These are phyloP conservation scores for Lepidotrigona ventralis DNA, from an alignment of 1,140 invertebrate species.

Conservation along the genomic window DNA sequence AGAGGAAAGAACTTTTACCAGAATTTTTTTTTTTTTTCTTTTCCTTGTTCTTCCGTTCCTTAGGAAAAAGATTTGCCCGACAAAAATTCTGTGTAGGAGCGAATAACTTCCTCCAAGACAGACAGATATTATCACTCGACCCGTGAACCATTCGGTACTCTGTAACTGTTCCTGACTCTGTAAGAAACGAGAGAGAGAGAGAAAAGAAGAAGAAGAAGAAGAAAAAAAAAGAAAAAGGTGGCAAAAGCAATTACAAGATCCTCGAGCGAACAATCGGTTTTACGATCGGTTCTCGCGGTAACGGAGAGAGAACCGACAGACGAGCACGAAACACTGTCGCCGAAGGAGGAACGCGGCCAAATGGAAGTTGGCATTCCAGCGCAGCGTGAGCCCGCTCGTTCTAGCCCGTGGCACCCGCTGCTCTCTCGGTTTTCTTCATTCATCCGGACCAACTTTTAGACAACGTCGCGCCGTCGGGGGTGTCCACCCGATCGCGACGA, in stretches of 20 bases:
- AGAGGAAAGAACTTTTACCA: too few relatives aligned
- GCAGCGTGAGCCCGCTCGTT: conserved; percentile 55
- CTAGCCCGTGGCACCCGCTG: conserved; percentile 45
- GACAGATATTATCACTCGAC: neutral
- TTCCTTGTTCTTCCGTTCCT: too few relatives aligned
- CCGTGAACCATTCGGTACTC: neutral
- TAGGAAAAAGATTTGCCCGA: neutral
- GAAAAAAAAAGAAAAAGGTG: neutral
- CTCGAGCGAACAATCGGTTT: neutral
- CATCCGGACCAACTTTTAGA: conserved; percentile 43
- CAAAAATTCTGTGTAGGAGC: too few relatives aligned
- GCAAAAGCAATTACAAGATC: neutral
- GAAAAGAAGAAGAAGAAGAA: too few relatives aligned
- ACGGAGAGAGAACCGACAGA: conserved; percentile 10
- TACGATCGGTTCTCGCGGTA: conserved; percentile 8
- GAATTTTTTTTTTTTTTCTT: neutral
- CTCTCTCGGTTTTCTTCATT: conserved; percentile 37
- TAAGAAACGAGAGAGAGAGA: too few relatives aligned
- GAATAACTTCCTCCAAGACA: too few relatives aligned
- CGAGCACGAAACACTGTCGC: conserved; percentile 49
- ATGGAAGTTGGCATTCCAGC: conserved; percentile 64
- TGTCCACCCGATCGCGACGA: conserved; percentile 53
- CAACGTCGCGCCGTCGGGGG: conserved; percentile 49
- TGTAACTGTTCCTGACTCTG: too few relatives aligned
- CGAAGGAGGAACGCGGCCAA: conserved; percentile 35